Evolutionary conservation across 2,797 vertebrate species (phyloP).

Genomic region (Squalus acanthias): DNA sequence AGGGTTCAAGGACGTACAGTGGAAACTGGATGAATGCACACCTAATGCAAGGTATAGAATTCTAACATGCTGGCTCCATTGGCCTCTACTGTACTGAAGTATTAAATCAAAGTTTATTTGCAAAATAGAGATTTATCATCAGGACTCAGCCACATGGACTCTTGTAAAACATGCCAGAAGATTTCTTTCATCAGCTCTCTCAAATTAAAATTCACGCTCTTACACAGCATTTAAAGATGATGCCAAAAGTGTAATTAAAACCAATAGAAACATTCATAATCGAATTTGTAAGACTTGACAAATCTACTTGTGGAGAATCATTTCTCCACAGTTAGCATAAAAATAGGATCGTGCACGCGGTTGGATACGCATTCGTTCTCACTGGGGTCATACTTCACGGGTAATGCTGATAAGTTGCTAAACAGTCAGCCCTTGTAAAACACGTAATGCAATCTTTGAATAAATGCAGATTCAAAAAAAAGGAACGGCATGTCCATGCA

Average conservation of each 20-base stretch:
- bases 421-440: neutral
- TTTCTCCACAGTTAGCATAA: neutral
- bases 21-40: conserved; percentile 42
- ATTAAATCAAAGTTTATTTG: neutral
- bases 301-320: neutral
- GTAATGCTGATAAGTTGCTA: no score
- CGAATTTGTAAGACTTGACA: neutral
- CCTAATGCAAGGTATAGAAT: conserved; percentile 48
- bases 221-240: neutral
- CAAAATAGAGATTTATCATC: neutral
- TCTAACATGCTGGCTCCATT: conserved; percentile 50
- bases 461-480: neutral
- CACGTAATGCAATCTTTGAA: neutral
- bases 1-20: conserved; percentile 60
- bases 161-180: neutral
- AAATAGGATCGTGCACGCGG: neutral
- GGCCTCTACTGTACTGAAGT: conserved; percentile 39
- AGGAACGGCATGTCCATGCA: neutral
- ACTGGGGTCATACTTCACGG: neutral
- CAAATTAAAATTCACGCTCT: neutral
- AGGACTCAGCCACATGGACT: neutral
- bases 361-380: neutral
- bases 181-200: neutral
- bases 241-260: neutral
- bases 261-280: neutral